Percentiles rank a stretch among this genome's conserved stretches.
These are phyloP conservation scores for Aspidoscelis tigris DNA, from an alignment of 2,113 vertebrate genomes.

Conservation along the genomic window DNA sequence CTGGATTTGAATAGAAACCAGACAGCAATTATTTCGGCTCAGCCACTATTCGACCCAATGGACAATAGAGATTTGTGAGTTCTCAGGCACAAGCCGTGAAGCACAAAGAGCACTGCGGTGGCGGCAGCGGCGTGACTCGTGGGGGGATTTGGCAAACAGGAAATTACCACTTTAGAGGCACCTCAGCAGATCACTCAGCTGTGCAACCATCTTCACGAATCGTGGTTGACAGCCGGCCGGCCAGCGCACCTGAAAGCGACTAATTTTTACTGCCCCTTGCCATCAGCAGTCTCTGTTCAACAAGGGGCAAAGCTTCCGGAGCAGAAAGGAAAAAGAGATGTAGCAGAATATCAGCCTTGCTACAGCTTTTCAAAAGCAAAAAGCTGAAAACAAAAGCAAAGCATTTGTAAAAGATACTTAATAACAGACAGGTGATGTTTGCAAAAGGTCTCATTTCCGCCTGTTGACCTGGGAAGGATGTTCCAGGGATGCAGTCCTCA, in stretches of 20 bases:
- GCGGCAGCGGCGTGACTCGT: constrained; percentile 69
- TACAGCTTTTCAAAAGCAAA: neutral
- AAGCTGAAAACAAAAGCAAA: too few species aligned
- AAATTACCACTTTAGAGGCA: constrained; percentile 95
- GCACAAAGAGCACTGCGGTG: constrained; percentile 89
- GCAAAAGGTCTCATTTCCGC: neutral
- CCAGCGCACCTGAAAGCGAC: constrained; percentile 66
- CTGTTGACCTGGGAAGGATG: neutral
- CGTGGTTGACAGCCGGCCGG: constrained; percentile 76
- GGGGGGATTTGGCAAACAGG: constrained; percentile 87
- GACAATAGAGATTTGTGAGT: constrained; percentile 97
- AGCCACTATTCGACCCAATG: constrained; percentile 84
- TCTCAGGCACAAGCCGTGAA: constrained; percentile 86
- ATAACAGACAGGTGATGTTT: constrained; percentile 2
- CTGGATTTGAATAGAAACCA: constrained; percentile 99
- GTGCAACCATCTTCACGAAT: constrained; percentile 73
- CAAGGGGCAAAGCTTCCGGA: constrained; percentile 47
- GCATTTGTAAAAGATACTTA: too few species aligned
- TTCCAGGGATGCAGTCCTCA: neutral
- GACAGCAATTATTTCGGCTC: constrained; percentile 89
- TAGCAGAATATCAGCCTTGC: neutral
- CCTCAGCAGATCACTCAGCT: constrained; percentile 78
- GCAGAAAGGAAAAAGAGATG: constrained; percentile 9
- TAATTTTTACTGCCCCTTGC: constrained; percentile 44
- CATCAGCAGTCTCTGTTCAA: constrained; percentile 71